Conservation (phyloP, 2,888 invertebrate species). For the Plebejus anna region DNA sequence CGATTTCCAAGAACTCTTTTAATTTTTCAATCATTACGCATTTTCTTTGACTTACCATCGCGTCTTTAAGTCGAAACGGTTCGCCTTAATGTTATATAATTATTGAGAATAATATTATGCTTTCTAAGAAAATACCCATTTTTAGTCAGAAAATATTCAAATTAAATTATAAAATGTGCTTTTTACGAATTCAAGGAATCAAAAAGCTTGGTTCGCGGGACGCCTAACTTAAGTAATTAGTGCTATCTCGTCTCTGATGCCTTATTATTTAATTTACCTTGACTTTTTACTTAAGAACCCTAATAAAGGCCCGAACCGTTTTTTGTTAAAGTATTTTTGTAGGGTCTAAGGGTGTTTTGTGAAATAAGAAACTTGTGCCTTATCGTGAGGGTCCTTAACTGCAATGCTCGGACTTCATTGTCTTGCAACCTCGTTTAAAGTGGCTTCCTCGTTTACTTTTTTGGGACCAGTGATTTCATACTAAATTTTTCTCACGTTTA, state of each 20-base stretch:
- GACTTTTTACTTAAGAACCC: slow-evolving; percentile 23
- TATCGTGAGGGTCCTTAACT: slow-evolving; percentile 40
- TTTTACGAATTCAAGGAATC: not conserved
- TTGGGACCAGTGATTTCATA: slow-evolving; percentile 27
- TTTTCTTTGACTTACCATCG: not conserved
- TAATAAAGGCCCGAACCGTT: slow-evolving; percentile 20
- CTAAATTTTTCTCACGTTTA: not conserved
- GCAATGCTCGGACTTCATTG: slow-evolving; percentile 41
- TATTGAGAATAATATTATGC: not conserved
- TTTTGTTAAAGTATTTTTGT: slow-evolving; percentile 30
- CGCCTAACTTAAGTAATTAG: slow-evolving; percentile 2
- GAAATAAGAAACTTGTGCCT: slow-evolving; percentile 34
- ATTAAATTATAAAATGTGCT: not conserved
- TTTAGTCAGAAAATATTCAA: not conserved
- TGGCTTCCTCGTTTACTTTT: slow-evolving; percentile 40
- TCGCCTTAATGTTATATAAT: too few relatives aligned
- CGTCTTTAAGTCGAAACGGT: not conserved
- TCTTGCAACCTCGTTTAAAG: slow-evolving; percentile 42
- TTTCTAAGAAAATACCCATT: not conserved
- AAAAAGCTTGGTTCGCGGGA: not conserved
- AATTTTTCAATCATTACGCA: not conserved
- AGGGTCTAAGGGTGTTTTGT: slow-evolving; percentile 33
- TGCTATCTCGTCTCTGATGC: not conserved
- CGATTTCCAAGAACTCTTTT: not conserved
- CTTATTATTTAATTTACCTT: slow-evolving; percentile 20